Percentiles rank a stretch among this genome's conserved stretches.
These are phyloP conservation scores for Apostichopus parvimensis DNA, from an alignment of 35 echinoderm and acorn worm species.

Conservation along the genomic window DNA sequence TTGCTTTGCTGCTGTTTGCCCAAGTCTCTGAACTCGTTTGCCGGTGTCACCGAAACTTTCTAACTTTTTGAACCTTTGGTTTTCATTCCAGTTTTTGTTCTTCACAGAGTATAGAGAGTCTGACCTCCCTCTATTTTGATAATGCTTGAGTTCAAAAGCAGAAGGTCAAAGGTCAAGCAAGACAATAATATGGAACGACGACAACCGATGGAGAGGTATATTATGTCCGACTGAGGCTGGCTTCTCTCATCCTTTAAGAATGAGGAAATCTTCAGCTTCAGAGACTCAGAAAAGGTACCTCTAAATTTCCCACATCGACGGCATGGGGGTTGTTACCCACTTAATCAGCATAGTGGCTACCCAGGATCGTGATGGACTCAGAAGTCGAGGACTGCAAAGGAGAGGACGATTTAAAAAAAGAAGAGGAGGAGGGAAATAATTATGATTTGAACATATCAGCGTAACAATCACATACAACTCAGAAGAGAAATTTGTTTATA, in stretches of 20 bases:
- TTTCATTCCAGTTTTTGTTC: conserved; percentile 58
- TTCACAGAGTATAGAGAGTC: conserved; percentile 68
- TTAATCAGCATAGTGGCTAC: too few relatives aligned
- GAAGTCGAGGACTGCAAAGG: too few relatives aligned
- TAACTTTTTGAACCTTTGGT: conserved; percentile 40
- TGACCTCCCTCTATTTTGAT: conserved; percentile 54
- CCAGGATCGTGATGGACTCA: too few relatives aligned
- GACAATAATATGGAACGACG: background rate
- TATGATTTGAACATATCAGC: too few relatives aligned
- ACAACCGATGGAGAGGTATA: too few relatives aligned
- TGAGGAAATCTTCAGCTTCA: background rate
- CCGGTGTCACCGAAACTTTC: conserved; percentile 39
- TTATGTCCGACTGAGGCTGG: background rate
- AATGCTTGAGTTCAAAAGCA: conserved; percentile 21
- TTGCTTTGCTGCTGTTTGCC: conserved; percentile 34
- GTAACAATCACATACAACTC: too few relatives aligned
- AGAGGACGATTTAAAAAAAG: too few relatives aligned
- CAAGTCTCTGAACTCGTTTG: background rate
- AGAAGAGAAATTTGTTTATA: too few relatives aligned
- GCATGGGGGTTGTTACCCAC: too few relatives aligned
- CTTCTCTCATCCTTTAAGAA: background rate
- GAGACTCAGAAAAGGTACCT: too few relatives aligned
- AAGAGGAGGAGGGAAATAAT: too few relatives aligned
- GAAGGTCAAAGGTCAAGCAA: conserved; percentile 13
- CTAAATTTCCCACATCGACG: too few relatives aligned